Percentiles rank a stretch among this genome's conserved stretches.
Evolutionary conservation across 2,113 vertebrate species (phyloP).

Genomic region (Lophochroa leadbeateri): DNA sequence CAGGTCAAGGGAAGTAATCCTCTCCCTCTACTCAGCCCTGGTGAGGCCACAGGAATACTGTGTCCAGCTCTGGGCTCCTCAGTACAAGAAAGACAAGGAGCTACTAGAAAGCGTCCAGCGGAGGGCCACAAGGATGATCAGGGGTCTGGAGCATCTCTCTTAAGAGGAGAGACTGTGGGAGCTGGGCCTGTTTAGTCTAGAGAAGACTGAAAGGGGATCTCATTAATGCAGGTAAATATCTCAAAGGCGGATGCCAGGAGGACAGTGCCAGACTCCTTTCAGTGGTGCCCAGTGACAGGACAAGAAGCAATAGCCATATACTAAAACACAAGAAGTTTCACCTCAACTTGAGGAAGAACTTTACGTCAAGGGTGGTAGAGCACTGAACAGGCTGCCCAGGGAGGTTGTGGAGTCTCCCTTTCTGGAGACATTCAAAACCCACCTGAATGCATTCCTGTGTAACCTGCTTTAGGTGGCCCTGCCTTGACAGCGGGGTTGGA

Average conservation of each 20-base stretch:
- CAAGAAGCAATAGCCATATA: neutral
- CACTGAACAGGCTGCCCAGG: neutral
- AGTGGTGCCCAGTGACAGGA: neutral
- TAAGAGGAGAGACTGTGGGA: neutral
- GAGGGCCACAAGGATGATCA: neutral
- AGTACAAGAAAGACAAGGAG: neutral
- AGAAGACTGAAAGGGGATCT: neutral
- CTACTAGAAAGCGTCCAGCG: neutral
- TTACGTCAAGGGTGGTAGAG: neutral
- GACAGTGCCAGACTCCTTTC: neutral
- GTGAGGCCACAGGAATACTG: neutral
- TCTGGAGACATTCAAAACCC: neutral
- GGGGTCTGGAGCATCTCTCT: neutral
- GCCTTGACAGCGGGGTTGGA: neutral
- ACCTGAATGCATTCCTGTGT: neutral
- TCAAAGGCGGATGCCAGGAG: neutral
- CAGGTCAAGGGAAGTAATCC: neutral
- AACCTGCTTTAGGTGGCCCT: neutral
- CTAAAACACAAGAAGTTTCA: neutral
- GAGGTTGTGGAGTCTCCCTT: neutral
- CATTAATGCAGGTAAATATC: neutral
- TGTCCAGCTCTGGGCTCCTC: neutral
- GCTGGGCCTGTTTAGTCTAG: neutral
- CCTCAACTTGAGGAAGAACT: neutral
- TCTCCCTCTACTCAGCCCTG: neutral